Conservation (phyloP, 2,797 vertebrate species). For the Botia almorhae region DNA sequence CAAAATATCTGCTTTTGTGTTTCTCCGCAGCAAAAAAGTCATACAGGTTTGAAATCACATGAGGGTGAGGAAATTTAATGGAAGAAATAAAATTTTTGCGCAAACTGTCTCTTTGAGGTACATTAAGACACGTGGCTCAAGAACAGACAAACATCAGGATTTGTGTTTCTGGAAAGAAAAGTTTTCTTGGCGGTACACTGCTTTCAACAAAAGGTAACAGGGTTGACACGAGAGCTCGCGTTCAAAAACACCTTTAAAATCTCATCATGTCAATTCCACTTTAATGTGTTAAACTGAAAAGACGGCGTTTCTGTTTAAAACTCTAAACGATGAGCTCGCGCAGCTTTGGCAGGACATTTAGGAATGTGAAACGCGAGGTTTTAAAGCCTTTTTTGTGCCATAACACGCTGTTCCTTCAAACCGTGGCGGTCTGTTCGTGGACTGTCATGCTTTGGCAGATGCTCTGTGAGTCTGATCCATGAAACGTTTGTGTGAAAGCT, state of each 20-base stretch:
- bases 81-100: too few relatives aligned
- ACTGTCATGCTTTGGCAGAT: constrained; percentile 19
- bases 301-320: neutral
- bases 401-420: constrained; percentile 28
- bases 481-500: constrained; percentile 21
- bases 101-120: neutral
- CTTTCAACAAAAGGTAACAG: constrained; percentile 13
- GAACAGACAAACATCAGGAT: constrained; percentile 7
- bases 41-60: too few relatives aligned
- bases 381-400: constrained; percentile 27
- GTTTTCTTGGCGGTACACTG: neutral
- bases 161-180: constrained; percentile 9
- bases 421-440: constrained; percentile 33
- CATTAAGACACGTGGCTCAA: constrained; percentile 5
- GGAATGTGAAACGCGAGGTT: constrained; percentile 18
- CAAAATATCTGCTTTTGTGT: too few relatives aligned
- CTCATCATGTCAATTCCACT: constrained; percentile 1
- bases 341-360: constrained; percentile 21
- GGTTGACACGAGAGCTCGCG: neutral
- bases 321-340: neutral
- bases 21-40: too few relatives aligned
- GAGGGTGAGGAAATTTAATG: too few relatives aligned
- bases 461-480: constrained; percentile 21
- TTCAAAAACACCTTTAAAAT: constrained; percentile 10
- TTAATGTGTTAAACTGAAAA: neutral